phyloP scores from a whole-genome alignment of 2,113 vertebrate genomes.

The Pongo abelii region DNA sequence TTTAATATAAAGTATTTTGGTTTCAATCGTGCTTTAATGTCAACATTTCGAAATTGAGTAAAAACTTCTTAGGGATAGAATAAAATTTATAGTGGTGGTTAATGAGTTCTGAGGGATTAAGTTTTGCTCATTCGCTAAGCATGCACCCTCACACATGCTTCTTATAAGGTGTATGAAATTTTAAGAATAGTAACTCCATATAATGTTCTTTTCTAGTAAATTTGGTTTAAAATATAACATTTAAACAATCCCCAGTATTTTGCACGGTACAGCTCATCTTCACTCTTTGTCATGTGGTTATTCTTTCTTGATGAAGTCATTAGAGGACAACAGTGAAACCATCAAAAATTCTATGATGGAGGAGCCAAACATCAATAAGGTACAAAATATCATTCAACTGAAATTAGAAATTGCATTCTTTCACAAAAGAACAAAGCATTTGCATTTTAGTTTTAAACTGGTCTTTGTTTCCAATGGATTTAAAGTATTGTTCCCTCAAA shows the following conservation, averaged over 20 bases:
- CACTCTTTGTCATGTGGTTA: slow-evolving; percentile 83
- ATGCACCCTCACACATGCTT: not conserved
- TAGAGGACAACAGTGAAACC: slow-evolving; percentile 91
- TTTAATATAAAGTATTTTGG: slow-evolving; percentile 5
- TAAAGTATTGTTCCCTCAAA: not conserved
- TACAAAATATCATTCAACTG: slow-evolving; percentile 82
- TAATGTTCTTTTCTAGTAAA: not conserved
- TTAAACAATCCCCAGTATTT: slow-evolving; percentile 70
- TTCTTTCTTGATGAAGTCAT: slow-evolving; percentile 89
- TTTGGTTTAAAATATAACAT: slow-evolving; percentile 33
- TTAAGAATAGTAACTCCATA: not conserved
- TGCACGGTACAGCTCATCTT: slow-evolving; percentile 83
- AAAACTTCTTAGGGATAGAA: not conserved
- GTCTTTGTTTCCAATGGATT: not conserved
- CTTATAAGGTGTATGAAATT: slow-evolving; percentile 37
- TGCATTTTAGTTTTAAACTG: slow-evolving; percentile 27
- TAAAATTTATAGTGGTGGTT: slow-evolving; percentile 21
- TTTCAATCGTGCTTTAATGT: not conserved
- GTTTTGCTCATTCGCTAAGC: not conserved
- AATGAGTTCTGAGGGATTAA: slow-evolving; percentile 9
- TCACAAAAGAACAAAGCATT: slow-evolving; percentile 23
- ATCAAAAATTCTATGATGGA: slow-evolving; percentile 91
- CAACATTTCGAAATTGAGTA: slow-evolving; percentile 31
- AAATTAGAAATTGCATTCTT: slow-evolving; percentile 74
- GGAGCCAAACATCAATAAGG: slow-evolving; percentile 90